Evolutionary conservation across 2,888 invertebrate genomes (phyloP), one percentile per base, ranked within the genome.

Genomic region (Agonum fuliginosum): DNA sequence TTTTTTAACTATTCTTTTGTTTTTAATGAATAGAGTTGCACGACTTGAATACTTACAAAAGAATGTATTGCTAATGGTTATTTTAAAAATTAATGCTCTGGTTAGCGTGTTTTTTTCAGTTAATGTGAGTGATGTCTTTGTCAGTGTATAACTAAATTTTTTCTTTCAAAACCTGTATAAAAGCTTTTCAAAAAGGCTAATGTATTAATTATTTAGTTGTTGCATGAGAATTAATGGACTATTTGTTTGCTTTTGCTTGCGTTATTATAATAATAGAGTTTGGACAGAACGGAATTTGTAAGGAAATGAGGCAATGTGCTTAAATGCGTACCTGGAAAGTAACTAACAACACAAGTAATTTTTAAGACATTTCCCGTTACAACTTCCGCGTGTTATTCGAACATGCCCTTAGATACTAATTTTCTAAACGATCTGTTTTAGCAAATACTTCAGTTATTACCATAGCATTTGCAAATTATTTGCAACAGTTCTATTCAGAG

Each of bases 1-100:
- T 72, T 58, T 46, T 54, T 41, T 58, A 72, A 58, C 72, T 72
- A 72, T 54, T 58, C 54, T 54, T 72, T 72, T 72, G 72, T 54
- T 72, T 71, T 69, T 58, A 72, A 54, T 30, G 71, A 71, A 71
- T 71, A 30, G 34, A 27, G 48, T 19, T 46, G 19, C 17, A 17
- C 14, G 30, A 58, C 58, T 58, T 27, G 46, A 46, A 17, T 46
- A 46, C 46, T 46, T 67, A 67, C 41, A 19, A 34, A 67, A 67
- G 67, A 19, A 54, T 54, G 22, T 24, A 24, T 20, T 54, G n/a
- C 24, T 62, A 67, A 67, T 41, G 67, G 41, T 22, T 41, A 20
- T 37, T 8, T 67, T 37, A 67, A 67, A 67, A 22, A 41, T 67
- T 41, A 41, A 67, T 20, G 14, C 14, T n/a, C 10, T n/a, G n/a